phyloP scores from a whole-genome alignment of 2,113 vertebrate species.

The Castor canadensis region DNA sequence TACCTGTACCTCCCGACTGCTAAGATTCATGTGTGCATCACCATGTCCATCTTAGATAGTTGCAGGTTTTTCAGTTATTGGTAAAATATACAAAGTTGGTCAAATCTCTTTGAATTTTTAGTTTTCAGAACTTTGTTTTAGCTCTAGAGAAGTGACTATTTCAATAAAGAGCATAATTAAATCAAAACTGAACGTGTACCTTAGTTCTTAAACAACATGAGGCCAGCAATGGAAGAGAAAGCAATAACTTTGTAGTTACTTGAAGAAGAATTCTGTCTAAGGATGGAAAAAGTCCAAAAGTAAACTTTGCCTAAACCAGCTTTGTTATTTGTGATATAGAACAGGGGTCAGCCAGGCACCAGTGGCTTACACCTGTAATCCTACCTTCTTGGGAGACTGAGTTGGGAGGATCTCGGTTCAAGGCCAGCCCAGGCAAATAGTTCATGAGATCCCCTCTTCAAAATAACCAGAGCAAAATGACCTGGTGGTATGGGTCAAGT shows the following conservation, averaged over 20 bases:
- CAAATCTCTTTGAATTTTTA: background rate
- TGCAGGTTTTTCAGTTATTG: background rate
- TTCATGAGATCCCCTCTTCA: too few relatives aligned
- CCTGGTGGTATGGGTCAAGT: too few relatives aligned
- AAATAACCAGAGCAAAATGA: too few relatives aligned
- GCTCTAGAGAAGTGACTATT: background rate
- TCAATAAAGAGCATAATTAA: background rate
- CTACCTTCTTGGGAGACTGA: too few relatives aligned
- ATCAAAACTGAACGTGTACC: background rate
- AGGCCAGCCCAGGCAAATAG: too few relatives aligned
- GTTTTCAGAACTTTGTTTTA: conserved; percentile 24
- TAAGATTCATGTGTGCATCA: background rate
- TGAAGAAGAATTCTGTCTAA: background rate
- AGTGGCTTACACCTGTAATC: too few relatives aligned
- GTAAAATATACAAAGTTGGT: background rate
- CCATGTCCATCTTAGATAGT: background rate
- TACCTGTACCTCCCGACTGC: background rate
- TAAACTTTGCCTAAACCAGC: background rate
- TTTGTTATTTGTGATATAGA: background rate
- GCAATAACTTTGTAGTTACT: background rate
- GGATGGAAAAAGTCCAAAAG: background rate
- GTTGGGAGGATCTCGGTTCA: too few relatives aligned
- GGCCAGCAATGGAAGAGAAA: background rate
- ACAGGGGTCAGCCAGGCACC: too few relatives aligned
- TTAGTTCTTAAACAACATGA: background rate